Conservation (phyloP, 1,140 invertebrate species). For the Eupristina koningsbergeri region DNA sequence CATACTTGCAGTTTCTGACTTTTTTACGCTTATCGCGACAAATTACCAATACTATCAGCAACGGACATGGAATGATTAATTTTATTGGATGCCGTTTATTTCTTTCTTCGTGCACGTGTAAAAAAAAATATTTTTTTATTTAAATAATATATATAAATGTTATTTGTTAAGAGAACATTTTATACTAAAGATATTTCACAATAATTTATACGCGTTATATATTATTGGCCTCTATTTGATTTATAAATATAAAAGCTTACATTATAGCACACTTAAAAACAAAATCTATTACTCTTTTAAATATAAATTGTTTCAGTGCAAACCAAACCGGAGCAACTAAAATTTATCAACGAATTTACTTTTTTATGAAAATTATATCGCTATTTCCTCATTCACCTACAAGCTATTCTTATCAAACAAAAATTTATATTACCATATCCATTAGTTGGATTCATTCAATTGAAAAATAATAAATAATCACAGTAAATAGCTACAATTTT, state of each 20-base stretch:
- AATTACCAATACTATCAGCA: conserved; percentile 25
- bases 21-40: neutral
- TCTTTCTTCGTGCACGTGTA: neutral
- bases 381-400: too few relatives aligned
- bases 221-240: too few relatives aligned
- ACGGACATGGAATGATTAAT: conserved; percentile 5
- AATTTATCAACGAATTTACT: neutral
- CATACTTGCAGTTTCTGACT: neutral
- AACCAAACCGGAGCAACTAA: neutral
- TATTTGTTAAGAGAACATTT: neutral
- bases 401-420: too few relatives aligned
- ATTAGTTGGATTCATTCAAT: too few relatives aligned
- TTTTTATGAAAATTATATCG: too few relatives aligned
- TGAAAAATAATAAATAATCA: too few relatives aligned
- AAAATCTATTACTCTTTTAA: neutral
- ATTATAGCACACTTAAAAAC: neutral
- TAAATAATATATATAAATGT: neutral
- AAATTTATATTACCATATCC: too few relatives aligned
- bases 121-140: too few relatives aligned
- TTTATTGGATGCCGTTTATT: neutral
- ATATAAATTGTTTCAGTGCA: neutral
- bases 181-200: neutral
- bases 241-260: too few relatives aligned
- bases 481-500: too few relatives aligned
- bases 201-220: too few relatives aligned